phyloP scores from a whole-genome alignment of 2,113 vertebrate species.

The Gallinago undulata region DNA sequence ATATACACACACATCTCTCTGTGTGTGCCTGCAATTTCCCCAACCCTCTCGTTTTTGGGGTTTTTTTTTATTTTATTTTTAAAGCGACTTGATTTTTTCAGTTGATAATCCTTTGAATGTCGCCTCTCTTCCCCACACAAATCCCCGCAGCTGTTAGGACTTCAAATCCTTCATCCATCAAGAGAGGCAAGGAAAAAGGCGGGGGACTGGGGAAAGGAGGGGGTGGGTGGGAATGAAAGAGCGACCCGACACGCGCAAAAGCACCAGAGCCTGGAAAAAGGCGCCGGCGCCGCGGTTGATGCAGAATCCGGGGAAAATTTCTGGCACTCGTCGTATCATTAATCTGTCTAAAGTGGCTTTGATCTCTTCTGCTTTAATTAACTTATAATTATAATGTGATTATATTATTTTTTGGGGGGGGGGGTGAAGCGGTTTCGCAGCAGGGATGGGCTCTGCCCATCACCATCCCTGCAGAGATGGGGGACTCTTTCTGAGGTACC shows the following conservation, averaged over 20 bases:
- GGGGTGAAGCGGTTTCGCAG: neutral
- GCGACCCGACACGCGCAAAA: neutral
- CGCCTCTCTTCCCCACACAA: conserved; percentile 46
- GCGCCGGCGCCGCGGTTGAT: conserved; percentile 1
- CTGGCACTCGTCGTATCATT: conserved; percentile 65
- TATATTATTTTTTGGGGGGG: neutral
- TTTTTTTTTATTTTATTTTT: neutral
- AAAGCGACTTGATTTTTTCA: conserved; percentile 47
- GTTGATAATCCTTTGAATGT: conserved; percentile 69
- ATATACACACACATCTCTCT: neutral
- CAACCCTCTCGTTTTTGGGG: neutral
- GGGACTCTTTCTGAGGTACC: neutral
- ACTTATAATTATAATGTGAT: conserved; percentile 76
- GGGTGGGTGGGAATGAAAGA: conserved; percentile 3
- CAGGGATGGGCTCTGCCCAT: neutral
- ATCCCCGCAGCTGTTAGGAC: conserved; percentile 72
- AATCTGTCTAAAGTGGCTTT: conserved; percentile 79
- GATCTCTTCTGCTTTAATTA: conserved; percentile 80
- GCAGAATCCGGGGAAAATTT: conserved; percentile 46
- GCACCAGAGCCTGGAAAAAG: neutral
- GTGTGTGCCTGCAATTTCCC: neutral
- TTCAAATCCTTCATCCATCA: conserved; percentile 69
- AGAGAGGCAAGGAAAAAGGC: conserved; percentile 21
- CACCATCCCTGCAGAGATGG: neutral
- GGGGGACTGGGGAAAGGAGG: neutral